Base-by-base conservation (phyloP, 2,888 invertebrate species). In the Craniophora ligustri region DNA sequence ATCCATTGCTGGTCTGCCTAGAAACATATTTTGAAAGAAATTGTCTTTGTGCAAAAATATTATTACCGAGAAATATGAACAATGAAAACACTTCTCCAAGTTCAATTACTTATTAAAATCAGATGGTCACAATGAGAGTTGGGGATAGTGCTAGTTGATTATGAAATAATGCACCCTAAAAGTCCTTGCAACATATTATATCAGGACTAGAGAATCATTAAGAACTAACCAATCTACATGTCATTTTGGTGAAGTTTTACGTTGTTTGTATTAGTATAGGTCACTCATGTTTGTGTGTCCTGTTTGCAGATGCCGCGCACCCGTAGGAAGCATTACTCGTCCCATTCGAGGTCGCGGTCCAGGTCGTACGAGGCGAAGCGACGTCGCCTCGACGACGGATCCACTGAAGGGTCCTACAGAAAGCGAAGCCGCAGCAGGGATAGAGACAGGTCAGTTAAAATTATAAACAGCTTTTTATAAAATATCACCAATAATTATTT, bases 261-360 rank as follows among this genome's bases (percentile, higher is more conserved):
- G 45, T 34, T 26, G 26, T 3, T n/a, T 10, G 4, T n/a, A 18
- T 41, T 54, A 23, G 45, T 60, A 31, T 60, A n/a, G 21, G 51
- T 57, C 36, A 23, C 18, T 41, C 21, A 18, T 57, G 38, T 14
- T 40, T 40, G 46, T 53, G 10, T 50, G 46, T 60, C 46, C 65
- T 67, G 46, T 50, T 82, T 78, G n/a, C 93, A 97, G 97, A 97
- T 97, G 97, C 97, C 97, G 82, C 95, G 97, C 78, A 96, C 96
- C 69, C 95, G 97, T 78, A 96, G 97, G 94, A 96, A 97, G 92
- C 96, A 97, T 86, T 96, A 96, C 82, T 95, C 95, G 41, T 95
- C 95, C 28, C 95, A 93, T 67, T 95, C 95, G 41, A 86, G 94
- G 55, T 95, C 95, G 0, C 89, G 94, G 32, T 94, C 94, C 8